Base-by-base conservation (phyloP, 2,888 invertebrate species). In the Nymphalis polychloros region DNA sequence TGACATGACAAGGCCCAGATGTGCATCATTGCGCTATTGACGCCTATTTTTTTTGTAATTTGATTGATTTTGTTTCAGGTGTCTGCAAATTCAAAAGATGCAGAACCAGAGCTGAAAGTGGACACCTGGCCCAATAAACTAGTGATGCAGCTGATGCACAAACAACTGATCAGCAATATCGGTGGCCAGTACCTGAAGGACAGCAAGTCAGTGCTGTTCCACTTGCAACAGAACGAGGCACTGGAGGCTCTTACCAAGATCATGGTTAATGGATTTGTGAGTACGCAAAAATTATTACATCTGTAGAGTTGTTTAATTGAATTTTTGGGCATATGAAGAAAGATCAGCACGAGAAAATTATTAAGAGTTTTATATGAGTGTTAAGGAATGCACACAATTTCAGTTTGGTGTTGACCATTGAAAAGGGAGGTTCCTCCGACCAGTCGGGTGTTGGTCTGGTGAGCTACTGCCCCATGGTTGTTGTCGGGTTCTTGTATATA, bases 141-240 rank as follows among this genome's bases (percentile, higher is more conserved):
- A 49, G 94, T 98, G 59, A 98, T 98, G 97, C 98, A 98, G 87
- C 86, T 98, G 73, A 97, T 98, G 96, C 98, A 98, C 0, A 98
- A 98, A 81, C 96, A 96, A 80, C 91, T 98, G 72, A 96, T 98
- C 77, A 97, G 97, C 74, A 97, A 95, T 85, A 97, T 98, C 76
- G 97, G 97, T 0, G 97, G 97, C 0, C 95, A 96, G 74, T 97
- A 96, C 87, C 93, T 98, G 31, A 97, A 97, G 83, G 98, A 98
- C 88, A 97, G 98, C 35, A 97, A 97, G 87, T 98, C 98, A 35
- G 98, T 99, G 48, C 93, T 97, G 50, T 98, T 98, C 87, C 96
- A 97, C 82, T 95, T 97, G 0, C 95, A 96, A 77, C 95, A 95
- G 1, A 97, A 97, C 78, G 98, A 98, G 72, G 97, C 97, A 0